phyloP scores from a whole-genome alignment of 1,140 invertebrate species.

The Zaprionus taronus region DNA sequence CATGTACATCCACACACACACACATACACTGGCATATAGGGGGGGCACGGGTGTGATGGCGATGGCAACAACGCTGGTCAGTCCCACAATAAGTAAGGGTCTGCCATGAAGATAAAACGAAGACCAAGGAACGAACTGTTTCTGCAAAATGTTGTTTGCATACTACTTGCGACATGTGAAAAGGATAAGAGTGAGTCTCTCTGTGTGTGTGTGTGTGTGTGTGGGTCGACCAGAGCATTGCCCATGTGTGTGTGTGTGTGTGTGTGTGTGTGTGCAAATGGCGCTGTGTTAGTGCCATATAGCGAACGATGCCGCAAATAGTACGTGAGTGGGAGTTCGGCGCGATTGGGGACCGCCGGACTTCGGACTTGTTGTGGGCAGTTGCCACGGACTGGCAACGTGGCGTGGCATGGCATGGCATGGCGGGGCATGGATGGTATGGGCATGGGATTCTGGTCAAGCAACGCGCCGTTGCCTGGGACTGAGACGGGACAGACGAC shows the following conservation, averaged over 20 bases:
- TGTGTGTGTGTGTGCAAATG: constrained; percentile 26
- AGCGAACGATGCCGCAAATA: constrained; percentile 76
- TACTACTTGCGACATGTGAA: constrained; percentile 84
- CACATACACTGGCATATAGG: constrained; percentile 28
- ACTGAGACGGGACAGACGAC: constrained; percentile 75
- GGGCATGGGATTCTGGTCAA: constrained; percentile 62
- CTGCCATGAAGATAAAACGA: constrained; percentile 84
- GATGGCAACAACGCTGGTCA: constrained; percentile 69
- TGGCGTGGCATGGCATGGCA: neutral
- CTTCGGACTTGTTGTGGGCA: constrained; percentile 69
- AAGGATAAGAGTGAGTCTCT: constrained; percentile 72
- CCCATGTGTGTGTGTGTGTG: constrained; percentile 10
- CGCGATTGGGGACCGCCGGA: constrained; percentile 75
- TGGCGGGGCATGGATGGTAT: constrained; percentile 11
- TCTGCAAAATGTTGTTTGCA: constrained; percentile 84
- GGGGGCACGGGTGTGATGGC: constrained; percentile 41
- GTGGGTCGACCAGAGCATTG: constrained; percentile 11
- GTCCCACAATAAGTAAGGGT: constrained; percentile 82
- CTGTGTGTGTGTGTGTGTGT: constrained; percentile 17
- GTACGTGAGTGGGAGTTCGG: constrained; percentile 78
- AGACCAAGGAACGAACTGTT: constrained; percentile 84
- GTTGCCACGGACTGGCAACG: constrained; percentile 64
- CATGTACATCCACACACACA: constrained; percentile 32
- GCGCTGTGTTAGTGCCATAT: constrained; percentile 62
- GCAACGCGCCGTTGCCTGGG: constrained; percentile 64